phyloP scores from a whole-genome alignment of 92 coral and sea anemone genomes.

The Isaurus tuberculatus region DNA sequence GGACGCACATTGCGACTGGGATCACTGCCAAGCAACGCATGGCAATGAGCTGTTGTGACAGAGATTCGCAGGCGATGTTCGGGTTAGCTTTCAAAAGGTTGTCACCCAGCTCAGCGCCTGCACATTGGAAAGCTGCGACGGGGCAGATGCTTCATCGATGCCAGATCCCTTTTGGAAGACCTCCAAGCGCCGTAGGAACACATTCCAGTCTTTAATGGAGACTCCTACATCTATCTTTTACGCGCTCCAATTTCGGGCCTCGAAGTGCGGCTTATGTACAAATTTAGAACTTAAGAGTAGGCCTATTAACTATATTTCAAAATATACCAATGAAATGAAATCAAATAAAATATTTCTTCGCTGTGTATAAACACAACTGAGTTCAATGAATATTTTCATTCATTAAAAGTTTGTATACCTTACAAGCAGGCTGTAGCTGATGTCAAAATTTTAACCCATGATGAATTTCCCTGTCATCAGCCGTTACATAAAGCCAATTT shows the following conservation, averaged over 20 bases:
- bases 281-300: no score
- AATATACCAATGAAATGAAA: no score
- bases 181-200: constrained; percentile 71
- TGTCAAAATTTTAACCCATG: no score
- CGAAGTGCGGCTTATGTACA: constrained; percentile 17
- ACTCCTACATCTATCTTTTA: constrained; percentile 63
- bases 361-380: no score
- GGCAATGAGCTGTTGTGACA: constrained; percentile 57
- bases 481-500: no score
- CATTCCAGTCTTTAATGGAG: constrained; percentile 65
- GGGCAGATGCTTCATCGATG: constrained; percentile 62
- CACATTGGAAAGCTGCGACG: constrained; percentile 73
- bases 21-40: constrained; percentile 82
- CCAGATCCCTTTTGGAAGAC: constrained; percentile 75
- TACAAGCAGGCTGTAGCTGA: no score
- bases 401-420: no score
- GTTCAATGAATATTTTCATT: no score
- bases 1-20: constrained; percentile 69
- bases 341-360: no score
- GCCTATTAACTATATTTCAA: no score
- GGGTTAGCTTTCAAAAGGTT: constrained; percentile 69
- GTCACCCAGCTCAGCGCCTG: constrained; percentile 73
- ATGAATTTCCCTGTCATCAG: no score
- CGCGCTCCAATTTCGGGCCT: constrained; percentile 35
- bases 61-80: constrained; percentile 44